These are phyloP conservation scores for Poecilia wingei DNA, from an alignment of 2,797 vertebrate genomes.

Conservation along the genomic window DNA sequence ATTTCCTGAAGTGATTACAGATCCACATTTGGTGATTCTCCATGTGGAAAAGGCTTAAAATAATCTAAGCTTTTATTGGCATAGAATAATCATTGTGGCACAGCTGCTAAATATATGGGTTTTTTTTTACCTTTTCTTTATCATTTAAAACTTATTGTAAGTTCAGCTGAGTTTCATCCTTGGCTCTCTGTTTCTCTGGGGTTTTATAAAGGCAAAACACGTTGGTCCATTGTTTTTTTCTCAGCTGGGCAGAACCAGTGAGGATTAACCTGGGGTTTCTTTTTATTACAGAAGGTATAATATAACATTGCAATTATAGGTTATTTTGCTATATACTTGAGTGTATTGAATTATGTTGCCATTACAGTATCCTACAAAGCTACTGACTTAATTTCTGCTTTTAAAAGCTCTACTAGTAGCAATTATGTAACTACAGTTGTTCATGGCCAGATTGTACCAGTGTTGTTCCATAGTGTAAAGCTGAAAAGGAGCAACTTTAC, in stretches of 20 bases:
- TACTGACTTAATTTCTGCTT: neutral
- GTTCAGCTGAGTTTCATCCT: neutral
- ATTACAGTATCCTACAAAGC: neutral
- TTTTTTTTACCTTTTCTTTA: neutral
- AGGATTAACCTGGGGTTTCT: neutral
- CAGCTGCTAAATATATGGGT: neutral
- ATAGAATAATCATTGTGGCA: neutral
- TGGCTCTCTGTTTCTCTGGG: neutral
- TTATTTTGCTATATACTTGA: neutral
- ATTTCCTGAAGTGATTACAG: neutral
- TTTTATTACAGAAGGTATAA: neutral
- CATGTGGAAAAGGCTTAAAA: neutral
- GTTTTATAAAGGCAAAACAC: neutral
- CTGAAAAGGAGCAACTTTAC: neutral
- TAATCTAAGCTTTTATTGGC: neutral
- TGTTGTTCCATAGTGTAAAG: neutral
- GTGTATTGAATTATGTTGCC: neutral
- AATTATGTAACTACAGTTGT: neutral
- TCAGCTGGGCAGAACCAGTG: neutral
- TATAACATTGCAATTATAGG: neutral
- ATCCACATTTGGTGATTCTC: neutral
- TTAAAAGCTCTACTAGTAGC: neutral
- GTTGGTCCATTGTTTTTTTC: neutral
- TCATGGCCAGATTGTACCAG: neutral
- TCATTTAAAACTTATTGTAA: neutral